Conservation (phyloP, 2,113 vertebrate species). For the Solea senegalensis region DNA sequence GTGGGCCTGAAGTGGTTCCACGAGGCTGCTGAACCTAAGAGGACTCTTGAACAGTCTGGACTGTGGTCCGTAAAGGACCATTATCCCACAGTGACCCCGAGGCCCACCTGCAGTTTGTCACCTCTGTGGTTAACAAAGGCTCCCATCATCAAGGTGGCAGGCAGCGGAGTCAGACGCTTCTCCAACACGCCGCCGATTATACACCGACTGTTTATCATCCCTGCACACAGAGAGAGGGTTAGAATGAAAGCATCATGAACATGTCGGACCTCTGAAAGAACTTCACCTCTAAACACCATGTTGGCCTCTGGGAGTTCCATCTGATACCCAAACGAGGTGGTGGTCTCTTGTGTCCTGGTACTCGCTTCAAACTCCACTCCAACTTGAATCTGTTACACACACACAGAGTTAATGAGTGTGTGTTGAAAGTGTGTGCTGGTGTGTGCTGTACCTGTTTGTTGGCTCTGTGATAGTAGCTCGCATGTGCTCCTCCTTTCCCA, state of each 20-base stretch:
- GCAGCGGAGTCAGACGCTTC: conserved; percentile 91
- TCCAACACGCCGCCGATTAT: conserved; percentile 94
- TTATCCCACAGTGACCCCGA: conserved; percentile 92
- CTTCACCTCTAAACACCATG: conserved; percentile 91
- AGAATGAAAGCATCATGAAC: background rate
- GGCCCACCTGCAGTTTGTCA: conserved; percentile 93
- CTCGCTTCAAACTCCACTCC: conserved; percentile 98
- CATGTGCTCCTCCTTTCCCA: conserved; percentile 93
- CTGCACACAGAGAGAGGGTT: conserved; percentile 66
- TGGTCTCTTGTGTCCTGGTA: conserved; percentile 93
- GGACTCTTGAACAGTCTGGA: conserved; percentile 24
- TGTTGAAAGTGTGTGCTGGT: background rate
- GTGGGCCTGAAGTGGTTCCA: conserved; percentile 10
- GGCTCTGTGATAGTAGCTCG: conserved; percentile 94
- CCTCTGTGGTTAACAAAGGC: conserved; percentile 95
- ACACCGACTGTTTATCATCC: conserved; percentile 94
- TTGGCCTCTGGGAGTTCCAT: conserved; percentile 92
- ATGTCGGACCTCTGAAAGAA: background rate
- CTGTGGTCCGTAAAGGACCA: conserved; percentile 12
- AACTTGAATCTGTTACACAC: conserved; percentile 86
- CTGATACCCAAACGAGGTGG: conserved; percentile 95
- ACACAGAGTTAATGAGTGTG: background rate
- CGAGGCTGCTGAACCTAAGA: conserved; percentile 7
- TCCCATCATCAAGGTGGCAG: conserved; percentile 92
- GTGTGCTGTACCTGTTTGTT: conserved; percentile 88